A percentile compares a stretch with the other conserved stretches of the same genome.
These are phyloP conservation scores for Virgularia gustaviana DNA, from an alignment of 92 coral and sea anemone genomes.

Conservation along the genomic window DNA sequence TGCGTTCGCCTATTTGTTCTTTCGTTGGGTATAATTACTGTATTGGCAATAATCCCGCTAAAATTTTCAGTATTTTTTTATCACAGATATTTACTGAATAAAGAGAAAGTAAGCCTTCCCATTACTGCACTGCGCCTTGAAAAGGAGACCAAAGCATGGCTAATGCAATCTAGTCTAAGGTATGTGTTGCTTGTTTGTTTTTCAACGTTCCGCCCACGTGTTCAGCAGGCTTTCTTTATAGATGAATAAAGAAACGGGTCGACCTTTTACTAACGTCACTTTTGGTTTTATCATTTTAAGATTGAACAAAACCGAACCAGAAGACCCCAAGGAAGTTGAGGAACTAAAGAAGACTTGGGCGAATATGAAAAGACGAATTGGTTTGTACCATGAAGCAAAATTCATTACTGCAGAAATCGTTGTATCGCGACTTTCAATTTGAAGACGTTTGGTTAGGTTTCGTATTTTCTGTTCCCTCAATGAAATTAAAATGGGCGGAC, in stretches of 20 bases:
- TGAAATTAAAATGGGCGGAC: too few species aligned
- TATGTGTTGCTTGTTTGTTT: too few species aligned
- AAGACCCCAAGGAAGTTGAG: constrained; percentile 39
- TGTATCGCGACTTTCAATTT: too few species aligned
- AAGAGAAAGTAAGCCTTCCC: constrained; percentile 74
- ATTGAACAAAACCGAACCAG: neutral
- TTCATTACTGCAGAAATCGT: neutral
- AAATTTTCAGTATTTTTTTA: too few species aligned
- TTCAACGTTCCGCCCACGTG: too few species aligned
- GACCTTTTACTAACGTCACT: constrained; percentile 48
- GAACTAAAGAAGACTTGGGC: constrained; percentile 86
- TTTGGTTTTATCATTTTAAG: constrained; percentile 27
- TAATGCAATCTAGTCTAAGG: constrained; percentile 29
- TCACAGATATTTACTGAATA: constrained; percentile 71
- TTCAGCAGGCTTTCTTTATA: too few species aligned
- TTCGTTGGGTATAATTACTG: too few species aligned
- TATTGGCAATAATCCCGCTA: too few species aligned
- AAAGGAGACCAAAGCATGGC: constrained; percentile 92
- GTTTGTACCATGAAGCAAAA: constrained; percentile 50
- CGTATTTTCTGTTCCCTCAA: too few species aligned
- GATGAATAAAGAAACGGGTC: too few species aligned
- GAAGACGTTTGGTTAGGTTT: too few species aligned
- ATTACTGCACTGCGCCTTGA: constrained; percentile 73
- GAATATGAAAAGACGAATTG: constrained; percentile 61
- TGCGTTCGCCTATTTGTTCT: too few species aligned